phyloP scores from a whole-genome alignment of 53 echinoderm and acorn worm genomes.

The Glandiceps talaboti region DNA sequence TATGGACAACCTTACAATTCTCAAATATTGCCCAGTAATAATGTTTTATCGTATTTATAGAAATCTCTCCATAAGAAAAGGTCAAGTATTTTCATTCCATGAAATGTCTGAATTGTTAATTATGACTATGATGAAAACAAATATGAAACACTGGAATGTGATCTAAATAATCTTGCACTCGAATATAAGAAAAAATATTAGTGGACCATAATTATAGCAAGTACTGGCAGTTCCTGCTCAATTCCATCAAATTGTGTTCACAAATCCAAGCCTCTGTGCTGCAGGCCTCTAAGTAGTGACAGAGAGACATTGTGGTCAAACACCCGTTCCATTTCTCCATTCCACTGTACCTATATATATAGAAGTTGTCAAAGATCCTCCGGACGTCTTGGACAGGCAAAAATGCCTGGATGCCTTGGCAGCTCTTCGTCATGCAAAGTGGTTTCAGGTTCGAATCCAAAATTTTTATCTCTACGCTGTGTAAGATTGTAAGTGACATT shows the following conservation, averaged over 20 bases:
- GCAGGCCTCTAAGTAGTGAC: background rate
- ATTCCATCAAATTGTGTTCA: background rate
- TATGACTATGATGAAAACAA: no score
- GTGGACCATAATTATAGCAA: no score
- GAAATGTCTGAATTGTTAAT: no score
- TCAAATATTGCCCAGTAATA: no score
- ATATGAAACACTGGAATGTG: no score
- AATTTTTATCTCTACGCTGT: constrained; percentile 13
- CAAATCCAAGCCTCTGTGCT: constrained; percentile 12
- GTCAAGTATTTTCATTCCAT: no score
- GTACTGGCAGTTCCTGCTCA: background rate
- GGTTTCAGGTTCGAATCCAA: constrained; percentile 99
- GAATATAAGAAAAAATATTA: no score
- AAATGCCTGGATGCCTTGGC: constrained; percentile 99
- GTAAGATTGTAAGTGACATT: background rate
- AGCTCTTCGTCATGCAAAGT: constrained; percentile 99
- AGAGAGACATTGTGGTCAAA: constrained; percentile 62
- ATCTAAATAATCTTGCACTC: no score
- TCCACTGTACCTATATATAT: constrained; percentile 59
- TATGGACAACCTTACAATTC: no score
- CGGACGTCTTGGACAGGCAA: constrained; percentile 99
- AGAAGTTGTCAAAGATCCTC: constrained; percentile 97
- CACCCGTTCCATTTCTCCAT: constrained; percentile 91
- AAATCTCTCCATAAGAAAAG: no score
- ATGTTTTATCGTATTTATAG: no score